phyloP scores from a whole-genome alignment of 2,797 vertebrate genomes.

The Atherinosoma microstoma region DNA sequence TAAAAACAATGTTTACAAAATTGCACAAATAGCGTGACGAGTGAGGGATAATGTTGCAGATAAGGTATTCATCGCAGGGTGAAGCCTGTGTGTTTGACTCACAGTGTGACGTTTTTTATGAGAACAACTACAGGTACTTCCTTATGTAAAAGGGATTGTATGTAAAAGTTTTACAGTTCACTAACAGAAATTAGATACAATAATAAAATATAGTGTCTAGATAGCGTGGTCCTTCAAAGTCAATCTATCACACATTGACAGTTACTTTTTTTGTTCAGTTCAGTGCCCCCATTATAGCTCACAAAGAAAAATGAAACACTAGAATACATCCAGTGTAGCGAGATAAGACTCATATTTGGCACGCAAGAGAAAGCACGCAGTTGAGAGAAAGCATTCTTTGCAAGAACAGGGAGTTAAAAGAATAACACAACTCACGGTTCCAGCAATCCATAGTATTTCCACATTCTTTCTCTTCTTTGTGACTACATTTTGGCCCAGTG shows the following conservation, averaged over 20 bases:
- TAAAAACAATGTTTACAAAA: background rate
- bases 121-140: background rate
- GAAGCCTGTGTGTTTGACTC: background rate
- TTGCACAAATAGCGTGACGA: background rate
- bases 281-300: slow-evolving; percentile 6
- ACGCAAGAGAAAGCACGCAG: background rate
- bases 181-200: background rate
- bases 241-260: slow-evolving; percentile 27
- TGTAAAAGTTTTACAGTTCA: background rate
- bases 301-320: background rate
- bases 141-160: background rate
- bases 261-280: slow-evolving; percentile 9
- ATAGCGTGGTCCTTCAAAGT: slow-evolving; percentile 7
- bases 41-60: background rate
- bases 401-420: background rate
- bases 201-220: slow-evolving; percentile 4
- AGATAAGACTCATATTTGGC: background rate
- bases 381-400: background rate
- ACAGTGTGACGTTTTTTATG: too few relatives aligned
- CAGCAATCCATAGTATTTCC: slow-evolving; percentile 96
- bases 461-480: slow-evolving; percentile 98
- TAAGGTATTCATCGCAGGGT: background rate
- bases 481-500: slow-evolving; percentile 94
- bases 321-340: background rate
- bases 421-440: slow-evolving; percentile 83